Conservation (phyloP, 2,113 vertebrate genomes). For the Xiphophorus couchianus region DNA sequence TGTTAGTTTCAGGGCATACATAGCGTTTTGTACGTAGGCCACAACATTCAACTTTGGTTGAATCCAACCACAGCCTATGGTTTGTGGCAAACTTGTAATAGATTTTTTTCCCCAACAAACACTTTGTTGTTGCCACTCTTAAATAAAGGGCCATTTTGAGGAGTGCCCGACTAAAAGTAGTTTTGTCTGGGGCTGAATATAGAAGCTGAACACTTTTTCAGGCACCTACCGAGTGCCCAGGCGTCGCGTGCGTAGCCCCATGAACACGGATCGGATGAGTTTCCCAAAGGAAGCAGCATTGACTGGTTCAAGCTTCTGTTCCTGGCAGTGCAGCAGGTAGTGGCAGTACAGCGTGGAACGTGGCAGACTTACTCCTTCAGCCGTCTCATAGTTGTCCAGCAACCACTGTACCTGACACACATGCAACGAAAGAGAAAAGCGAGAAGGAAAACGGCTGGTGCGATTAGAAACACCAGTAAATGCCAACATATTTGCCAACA, state of each 20-base stretch:
- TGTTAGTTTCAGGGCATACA: neutral
- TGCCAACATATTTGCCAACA: neutral
- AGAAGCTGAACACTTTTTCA: too few species aligned
- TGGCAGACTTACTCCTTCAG: conserved; percentile 92
- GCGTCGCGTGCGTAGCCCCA: conserved; percentile 90
- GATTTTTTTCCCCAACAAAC: too few species aligned
- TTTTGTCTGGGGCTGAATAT: too few species aligned
- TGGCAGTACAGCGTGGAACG: conserved; percentile 96
- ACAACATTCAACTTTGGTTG: neutral
- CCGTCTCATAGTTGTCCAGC: conserved; percentile 95
- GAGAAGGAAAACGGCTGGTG: conserved; percentile 55
- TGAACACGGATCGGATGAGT: conserved; percentile 93
- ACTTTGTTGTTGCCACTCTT: too few species aligned
- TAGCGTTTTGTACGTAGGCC: neutral
- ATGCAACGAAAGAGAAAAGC: conserved; percentile 63
- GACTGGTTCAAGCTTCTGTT: conserved; percentile 93
- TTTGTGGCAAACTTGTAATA: too few species aligned
- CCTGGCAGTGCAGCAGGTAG: conserved; percentile 94
- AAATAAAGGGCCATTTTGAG: too few species aligned
- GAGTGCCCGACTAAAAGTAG: too few species aligned
- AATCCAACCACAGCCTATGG: neutral
- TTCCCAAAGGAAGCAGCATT: conserved; percentile 94
- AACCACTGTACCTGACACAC: conserved; percentile 92
- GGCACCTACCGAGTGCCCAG: conserved; percentile 87
- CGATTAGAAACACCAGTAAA: conserved; percentile 68